phyloP scores from a whole-genome alignment of 2,888 invertebrate genomes.

The Spodoptera littoralis region DNA sequence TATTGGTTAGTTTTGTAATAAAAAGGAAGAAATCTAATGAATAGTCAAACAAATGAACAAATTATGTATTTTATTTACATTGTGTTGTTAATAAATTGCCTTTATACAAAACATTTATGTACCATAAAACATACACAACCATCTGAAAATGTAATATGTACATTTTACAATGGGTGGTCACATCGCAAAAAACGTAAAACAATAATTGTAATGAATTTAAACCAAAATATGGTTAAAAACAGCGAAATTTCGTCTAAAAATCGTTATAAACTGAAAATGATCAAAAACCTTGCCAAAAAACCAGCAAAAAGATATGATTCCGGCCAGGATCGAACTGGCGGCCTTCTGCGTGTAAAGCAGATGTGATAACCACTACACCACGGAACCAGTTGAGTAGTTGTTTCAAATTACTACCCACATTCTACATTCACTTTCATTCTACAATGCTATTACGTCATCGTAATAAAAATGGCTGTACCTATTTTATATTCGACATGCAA shows the following conservation, averaged over 20 bases:
- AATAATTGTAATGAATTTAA: too few species aligned
- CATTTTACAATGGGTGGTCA: too few species aligned
- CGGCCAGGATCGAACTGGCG: conserved; percentile 88
- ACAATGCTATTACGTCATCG: conserved; percentile 20
- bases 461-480: conserved; percentile 2
- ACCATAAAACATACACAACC: too few species aligned
- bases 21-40: too few species aligned
- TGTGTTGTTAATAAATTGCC: too few species aligned
- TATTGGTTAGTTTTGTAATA: too few species aligned
- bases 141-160: too few species aligned
- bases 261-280: neutral
- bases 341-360: conserved; percentile 91
- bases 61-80: too few species aligned
- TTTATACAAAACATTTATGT: too few species aligned
- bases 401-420: conserved; percentile 14
- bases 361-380: conserved; percentile 97
- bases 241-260: accelerated
- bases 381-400: conserved; percentile 85
- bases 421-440: conserved; percentile 40
- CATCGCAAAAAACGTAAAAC: too few species aligned
- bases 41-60: too few species aligned
- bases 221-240: too few species aligned
- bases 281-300: conserved; percentile 6
- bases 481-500: conserved; percentile 42
- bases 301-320: conserved; percentile 76